These are phyloP conservation scores for Drosophila albomicans DNA, from an alignment of 1,140 invertebrate species.

Conservation along the genomic window DNA sequence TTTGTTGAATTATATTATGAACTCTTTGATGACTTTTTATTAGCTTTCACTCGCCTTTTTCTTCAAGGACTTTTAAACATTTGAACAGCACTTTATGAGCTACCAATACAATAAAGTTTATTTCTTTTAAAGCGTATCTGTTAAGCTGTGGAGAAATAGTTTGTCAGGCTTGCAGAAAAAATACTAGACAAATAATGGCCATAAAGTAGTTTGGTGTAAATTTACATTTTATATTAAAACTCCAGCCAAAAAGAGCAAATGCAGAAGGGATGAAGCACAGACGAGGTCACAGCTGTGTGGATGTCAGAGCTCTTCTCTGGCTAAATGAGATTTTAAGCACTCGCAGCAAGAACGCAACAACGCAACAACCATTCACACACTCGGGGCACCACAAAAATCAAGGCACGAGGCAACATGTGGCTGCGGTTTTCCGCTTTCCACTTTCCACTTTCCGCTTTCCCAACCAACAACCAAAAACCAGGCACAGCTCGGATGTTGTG, in stretches of 20 bases:
- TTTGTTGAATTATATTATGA: too few relatives aligned
- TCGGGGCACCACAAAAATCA: conserved; percentile 66
- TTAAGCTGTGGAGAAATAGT: background rate
- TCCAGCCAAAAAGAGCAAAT: conserved; percentile 1
- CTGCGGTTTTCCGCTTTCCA: conserved; percentile 19
- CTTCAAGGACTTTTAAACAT: background rate
- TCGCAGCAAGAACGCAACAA: conserved; percentile 4
- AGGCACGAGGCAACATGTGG: conserved; percentile 67
- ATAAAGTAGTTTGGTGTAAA: conserved; percentile 72
- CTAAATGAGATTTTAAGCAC: conserved; percentile 76
- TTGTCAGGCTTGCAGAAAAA: background rate
- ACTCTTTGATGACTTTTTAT: too few relatives aligned
- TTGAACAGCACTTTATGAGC: too few relatives aligned
- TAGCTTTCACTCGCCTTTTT: background rate
- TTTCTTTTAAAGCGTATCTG: conserved; percentile 4
- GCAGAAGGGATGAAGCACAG: background rate
- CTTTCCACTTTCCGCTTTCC: background rate
- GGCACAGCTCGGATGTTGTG: background rate
- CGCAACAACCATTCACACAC: conserved; percentile 6
- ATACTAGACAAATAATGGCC: conserved; percentile 27
- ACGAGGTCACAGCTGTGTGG: conserved; percentile 7
- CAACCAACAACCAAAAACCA: conserved; percentile 5
- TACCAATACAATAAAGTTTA: background rate
- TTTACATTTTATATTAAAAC: conserved; percentile 79
- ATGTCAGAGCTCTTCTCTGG: conserved; percentile 44